phyloP scores from a whole-genome alignment of 2,113 vertebrate species.

The Grantiella picta region DNA sequence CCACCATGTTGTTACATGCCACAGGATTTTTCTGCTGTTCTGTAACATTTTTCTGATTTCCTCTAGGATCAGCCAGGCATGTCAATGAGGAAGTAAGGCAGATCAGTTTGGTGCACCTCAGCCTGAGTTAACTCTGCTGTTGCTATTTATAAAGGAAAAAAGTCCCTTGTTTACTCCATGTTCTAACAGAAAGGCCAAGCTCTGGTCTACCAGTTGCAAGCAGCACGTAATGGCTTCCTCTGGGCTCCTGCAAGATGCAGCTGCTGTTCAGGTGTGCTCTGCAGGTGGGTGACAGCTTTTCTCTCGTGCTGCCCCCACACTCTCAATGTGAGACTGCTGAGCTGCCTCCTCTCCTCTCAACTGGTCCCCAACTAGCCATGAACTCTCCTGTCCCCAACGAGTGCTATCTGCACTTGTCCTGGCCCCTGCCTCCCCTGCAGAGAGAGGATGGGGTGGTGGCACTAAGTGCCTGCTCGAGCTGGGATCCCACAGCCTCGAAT shows the following conservation, averaged over 20 bases:
- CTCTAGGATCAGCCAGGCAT: background rate
- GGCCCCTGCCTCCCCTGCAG: fast-evolving
- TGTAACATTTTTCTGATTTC: background rate
- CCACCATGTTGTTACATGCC: background rate
- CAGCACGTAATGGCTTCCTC: background rate
- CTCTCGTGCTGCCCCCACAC: fast-evolving
- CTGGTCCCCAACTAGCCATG: fast-evolving
- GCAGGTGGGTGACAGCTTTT: background rate
- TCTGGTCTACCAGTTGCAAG: fast-evolving
- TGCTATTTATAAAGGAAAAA: slow-evolving; percentile 27
- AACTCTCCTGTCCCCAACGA: background rate
- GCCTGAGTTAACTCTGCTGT: background rate
- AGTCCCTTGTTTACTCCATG: background rate
- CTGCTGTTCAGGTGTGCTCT: background rate
- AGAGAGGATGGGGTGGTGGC: fast-evolving
- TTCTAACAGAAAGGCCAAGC: background rate
- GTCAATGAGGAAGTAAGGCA: background rate
- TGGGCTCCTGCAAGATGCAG: background rate
- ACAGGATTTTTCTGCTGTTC: background rate
- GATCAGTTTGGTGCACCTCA: background rate
- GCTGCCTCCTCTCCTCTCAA: background rate
- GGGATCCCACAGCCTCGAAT: background rate
- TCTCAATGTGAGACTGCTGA: fast-evolving
- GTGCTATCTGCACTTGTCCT: fast-evolving
- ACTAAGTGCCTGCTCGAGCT: background rate